A percentile compares a stretch with the other conserved stretches of the same genome.
These are phyloP conservation scores for Axinella damicornis DNA, from an alignment of 37 sponge, comb jelly and placozoan genomes.

Conservation along the genomic window DNA sequence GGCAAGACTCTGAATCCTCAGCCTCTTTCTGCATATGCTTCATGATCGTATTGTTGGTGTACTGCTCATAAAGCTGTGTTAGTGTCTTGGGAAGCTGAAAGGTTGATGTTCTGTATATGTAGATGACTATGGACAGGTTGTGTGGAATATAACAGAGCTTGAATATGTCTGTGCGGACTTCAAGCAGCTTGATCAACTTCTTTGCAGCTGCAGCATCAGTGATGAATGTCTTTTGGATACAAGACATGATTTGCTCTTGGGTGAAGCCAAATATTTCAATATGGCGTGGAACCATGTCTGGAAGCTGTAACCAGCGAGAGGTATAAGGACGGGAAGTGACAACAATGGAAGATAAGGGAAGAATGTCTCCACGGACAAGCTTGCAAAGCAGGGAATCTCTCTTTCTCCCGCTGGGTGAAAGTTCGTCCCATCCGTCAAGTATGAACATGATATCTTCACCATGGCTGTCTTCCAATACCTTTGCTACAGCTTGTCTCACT, in stretches of 20 bases:
- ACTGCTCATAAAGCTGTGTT: too few relatives aligned
- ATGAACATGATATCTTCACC: slow-evolving; percentile 9
- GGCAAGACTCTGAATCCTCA: too few relatives aligned
- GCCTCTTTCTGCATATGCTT: too few relatives aligned
- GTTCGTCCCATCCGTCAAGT: slow-evolving; percentile 33
- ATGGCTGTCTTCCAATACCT: not conserved
- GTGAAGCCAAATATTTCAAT: slow-evolving; percentile 22
- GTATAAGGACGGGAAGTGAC: slow-evolving; percentile 22
- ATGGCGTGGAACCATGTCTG: not conserved
- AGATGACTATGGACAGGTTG: too few relatives aligned
- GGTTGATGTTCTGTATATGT: too few relatives aligned
- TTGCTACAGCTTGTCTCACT: not conserved
- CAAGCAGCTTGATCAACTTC: too few relatives aligned
- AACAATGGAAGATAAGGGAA: not conserved
- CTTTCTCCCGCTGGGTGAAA: not conserved
- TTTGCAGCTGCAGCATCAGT: too few relatives aligned
- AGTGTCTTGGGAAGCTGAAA: too few relatives aligned
- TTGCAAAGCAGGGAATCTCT: not conserved
- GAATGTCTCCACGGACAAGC: not conserved
- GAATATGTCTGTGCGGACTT: too few relatives aligned
- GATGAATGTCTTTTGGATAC: not conserved
- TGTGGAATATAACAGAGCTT: too few relatives aligned
- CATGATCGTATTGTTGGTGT: too few relatives aligned
- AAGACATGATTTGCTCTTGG: not conserved
- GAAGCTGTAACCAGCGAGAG: not conserved